phyloP scores from a whole-genome alignment of 2,888 invertebrate genomes.

The Ellobium chinense region DNA sequence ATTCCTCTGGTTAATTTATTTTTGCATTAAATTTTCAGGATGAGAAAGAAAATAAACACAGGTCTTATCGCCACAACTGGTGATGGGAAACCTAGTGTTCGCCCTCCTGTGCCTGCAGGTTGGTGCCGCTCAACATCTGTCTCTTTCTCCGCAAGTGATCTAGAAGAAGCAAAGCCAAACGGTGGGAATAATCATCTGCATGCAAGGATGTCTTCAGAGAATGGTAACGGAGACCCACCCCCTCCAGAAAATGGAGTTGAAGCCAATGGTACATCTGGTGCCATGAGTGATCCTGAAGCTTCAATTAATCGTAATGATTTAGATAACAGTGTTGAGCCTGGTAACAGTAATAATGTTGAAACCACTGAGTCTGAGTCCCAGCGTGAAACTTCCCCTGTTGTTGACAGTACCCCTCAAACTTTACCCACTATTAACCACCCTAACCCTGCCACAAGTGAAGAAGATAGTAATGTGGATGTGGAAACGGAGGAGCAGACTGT shows the following conservation, averaged over 20 bases:
- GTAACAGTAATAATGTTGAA: constrained; percentile 11
- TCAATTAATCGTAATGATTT: constrained; percentile 21
- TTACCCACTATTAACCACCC: constrained; percentile 33
- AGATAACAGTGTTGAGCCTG: constrained; percentile 22
- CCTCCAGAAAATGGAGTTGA: not conserved
- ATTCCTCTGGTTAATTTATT: not conserved
- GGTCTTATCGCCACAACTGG: constrained; percentile 42
- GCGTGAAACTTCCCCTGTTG: constrained; percentile 9
- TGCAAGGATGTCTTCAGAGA: constrained; percentile 38
- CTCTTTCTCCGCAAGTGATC: not conserved
- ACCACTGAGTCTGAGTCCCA: not conserved
- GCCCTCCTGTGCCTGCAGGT: constrained; percentile 35
- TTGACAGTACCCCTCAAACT: constrained; percentile 13
- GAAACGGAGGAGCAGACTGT: constrained; percentile 34
- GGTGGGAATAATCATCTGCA: not conserved
- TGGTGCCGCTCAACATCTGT: constrained; percentile 27
- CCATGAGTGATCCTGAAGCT: constrained; percentile 15
- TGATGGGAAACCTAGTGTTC: constrained; percentile 45
- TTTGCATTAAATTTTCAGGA: constrained; percentile 30
- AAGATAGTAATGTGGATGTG: constrained; percentile 44
- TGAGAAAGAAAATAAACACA: constrained; percentile 44
- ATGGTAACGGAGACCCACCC: not conserved
- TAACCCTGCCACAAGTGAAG: constrained; percentile 41
- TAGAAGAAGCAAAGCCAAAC: not conserved
- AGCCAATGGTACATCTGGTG: constrained; percentile 21